Conservation (phyloP, 1,140 invertebrate genomes). For the Akabosia matsudoensis region DNA sequence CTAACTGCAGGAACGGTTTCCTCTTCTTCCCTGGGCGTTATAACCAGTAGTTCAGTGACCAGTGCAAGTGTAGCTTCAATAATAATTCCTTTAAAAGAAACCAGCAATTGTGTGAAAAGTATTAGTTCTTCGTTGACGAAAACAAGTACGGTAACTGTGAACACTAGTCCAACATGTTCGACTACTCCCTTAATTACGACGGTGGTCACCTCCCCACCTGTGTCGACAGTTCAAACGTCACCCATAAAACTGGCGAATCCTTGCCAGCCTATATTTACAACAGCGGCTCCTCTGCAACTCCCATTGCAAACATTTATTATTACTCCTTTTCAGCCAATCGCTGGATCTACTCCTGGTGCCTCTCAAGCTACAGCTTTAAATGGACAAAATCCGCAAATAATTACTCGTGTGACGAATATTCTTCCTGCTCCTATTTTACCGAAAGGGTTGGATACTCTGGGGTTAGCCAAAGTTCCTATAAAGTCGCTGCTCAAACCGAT, state of each 20-base stretch:
- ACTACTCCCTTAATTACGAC: neutral
- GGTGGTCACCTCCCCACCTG: neutral
- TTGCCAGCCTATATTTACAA: neutral
- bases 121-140: too few relatives aligned
- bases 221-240: neutral
- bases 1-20: neutral
- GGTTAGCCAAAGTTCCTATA: conserved; percentile 3
- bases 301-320: neutral
- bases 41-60: neutral
- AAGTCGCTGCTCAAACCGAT: neutral
- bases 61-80: neutral
- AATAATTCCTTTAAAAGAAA: neutral
- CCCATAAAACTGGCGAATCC: neutral
- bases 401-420: neutral
- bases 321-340: neutral
- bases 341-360: neutral
- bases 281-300: neutral
- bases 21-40: neutral
- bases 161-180: neutral
- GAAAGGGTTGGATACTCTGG: neutral
- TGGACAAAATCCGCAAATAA: neutral
- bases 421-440: neutral
- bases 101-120: too few relatives aligned
- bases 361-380: neutral
- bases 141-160: neutral